Percentiles rank a stretch among this genome's conserved stretches.
phyloP scores from a whole-genome alignment of 2,888 invertebrate species.

The Eutolmus rufibarbis region DNA sequence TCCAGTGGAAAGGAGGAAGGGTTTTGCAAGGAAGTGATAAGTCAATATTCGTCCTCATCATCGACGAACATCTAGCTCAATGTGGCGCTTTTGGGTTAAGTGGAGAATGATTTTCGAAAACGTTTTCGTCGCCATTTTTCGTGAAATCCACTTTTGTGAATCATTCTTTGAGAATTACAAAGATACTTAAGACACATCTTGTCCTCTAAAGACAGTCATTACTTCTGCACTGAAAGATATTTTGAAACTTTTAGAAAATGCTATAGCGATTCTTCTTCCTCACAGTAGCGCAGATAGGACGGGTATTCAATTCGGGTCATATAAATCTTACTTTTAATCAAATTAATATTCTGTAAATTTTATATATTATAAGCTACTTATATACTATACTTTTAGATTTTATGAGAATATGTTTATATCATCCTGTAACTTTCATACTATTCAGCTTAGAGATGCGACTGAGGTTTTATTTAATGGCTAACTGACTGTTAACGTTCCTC shows the following conservation, averaged over 20 bases:
- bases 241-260: background rate
- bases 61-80: background rate
- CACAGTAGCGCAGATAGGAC: too few relatives aligned
- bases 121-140: background rate
- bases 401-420: too few relatives aligned
- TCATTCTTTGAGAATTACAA: background rate
- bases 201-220: background rate
- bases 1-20: background rate
- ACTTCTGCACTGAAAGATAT: background rate
- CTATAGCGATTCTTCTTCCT: too few relatives aligned
- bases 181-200: background rate
- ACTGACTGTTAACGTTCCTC: too few relatives aligned
- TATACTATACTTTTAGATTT: too few relatives aligned
- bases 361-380: too few relatives aligned
- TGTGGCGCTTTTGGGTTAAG: background rate
- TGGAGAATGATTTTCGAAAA: background rate
- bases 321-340: too few relatives aligned
- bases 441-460: too few relatives aligned
- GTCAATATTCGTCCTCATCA: background rate
- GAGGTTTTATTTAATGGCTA: too few relatives aligned
- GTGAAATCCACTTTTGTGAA: background rate
- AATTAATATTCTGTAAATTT: too few relatives aligned
- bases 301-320: too few relatives aligned
- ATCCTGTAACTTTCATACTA: too few relatives aligned
- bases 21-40: background rate